Percentiles rank a stretch among this genome's conserved stretches.
These are phyloP conservation scores for Furnarius figulus DNA, from an alignment of 2,113 vertebrate genomes.

Conservation along the genomic window DNA sequence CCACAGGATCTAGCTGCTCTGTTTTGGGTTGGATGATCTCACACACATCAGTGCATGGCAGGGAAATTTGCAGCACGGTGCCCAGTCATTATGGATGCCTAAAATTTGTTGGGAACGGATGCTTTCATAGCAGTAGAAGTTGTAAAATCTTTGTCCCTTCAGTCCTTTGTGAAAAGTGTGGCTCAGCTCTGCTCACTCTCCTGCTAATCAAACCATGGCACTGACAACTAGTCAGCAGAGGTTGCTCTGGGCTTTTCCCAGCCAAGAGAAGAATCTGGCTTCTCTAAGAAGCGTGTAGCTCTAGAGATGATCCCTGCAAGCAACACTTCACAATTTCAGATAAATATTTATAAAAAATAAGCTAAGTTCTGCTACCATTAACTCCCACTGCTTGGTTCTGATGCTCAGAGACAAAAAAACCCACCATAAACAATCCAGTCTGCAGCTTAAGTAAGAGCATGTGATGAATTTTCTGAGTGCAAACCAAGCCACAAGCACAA, in stretches of 20 bases:
- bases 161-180: background rate
- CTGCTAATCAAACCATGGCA: background rate
- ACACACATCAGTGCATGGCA: background rate
- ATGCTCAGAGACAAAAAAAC: background rate
- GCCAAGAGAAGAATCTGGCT: background rate
- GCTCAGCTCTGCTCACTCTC: background rate
- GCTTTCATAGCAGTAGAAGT: background rate
- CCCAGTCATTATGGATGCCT: background rate
- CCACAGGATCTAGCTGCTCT: background rate
- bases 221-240: background rate
- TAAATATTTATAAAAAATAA: constrained; percentile 35
- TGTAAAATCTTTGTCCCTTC: background rate
- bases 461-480: background rate
- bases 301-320: background rate
- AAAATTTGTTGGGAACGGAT: background rate
- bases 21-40: background rate
- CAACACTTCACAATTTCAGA: constrained; percentile 11
- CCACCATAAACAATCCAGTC: background rate
- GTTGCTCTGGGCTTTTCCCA: background rate
- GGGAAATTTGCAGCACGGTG: background rate
- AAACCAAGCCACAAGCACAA: background rate
- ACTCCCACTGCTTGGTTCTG: background rate
- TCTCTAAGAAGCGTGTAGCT: background rate
- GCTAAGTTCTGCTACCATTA: background rate
- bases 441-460: background rate